phyloP scores from a whole-genome alignment of 2,797 vertebrate species.

The Petrocephalus sullivani region DNA sequence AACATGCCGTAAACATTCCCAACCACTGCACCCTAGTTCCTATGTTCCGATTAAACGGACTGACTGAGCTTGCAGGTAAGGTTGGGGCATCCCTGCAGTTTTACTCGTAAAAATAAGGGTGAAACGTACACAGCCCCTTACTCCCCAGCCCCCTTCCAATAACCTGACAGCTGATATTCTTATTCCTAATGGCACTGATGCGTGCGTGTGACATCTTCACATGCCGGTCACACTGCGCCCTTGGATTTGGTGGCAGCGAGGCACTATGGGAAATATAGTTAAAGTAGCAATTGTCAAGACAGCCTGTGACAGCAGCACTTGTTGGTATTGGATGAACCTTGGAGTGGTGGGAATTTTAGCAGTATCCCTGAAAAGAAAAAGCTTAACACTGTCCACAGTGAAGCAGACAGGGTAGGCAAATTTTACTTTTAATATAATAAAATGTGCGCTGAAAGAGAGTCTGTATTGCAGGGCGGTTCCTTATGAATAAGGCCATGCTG shows the following conservation, averaged over 20 bases:
- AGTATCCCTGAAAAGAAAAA: conserved; percentile 20
- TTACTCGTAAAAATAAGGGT: not conserved
- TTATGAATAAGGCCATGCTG: conserved; percentile 12
- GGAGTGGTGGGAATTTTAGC: conserved; percentile 12
- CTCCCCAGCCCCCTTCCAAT: not conserved
- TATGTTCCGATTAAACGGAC: not conserved
- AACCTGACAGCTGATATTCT: not conserved
- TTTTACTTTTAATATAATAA: not conserved
- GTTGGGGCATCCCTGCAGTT: not conserved
- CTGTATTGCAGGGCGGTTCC: conserved; percentile 5
- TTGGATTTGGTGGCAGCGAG: conserved; percentile 32
- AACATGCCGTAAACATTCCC: not conserved
- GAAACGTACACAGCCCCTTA: not conserved
- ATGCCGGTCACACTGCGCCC: conserved; percentile 4
- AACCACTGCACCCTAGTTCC: not conserved
- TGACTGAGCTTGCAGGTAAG: not conserved
- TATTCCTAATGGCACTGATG: conserved; percentile 8
- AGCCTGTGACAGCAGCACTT: conserved; percentile 18
- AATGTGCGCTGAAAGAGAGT: not conserved
- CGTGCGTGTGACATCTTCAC: not conserved
- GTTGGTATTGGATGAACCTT: not conserved
- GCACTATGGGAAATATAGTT: conserved; percentile 43
- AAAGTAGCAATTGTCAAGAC: not conserved
- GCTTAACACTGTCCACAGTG: conserved; percentile 4
- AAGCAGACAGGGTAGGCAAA: conserved; percentile 3